phyloP scores from a whole-genome alignment of 2,888 invertebrate genomes.

The Xylocampa areola region DNA sequence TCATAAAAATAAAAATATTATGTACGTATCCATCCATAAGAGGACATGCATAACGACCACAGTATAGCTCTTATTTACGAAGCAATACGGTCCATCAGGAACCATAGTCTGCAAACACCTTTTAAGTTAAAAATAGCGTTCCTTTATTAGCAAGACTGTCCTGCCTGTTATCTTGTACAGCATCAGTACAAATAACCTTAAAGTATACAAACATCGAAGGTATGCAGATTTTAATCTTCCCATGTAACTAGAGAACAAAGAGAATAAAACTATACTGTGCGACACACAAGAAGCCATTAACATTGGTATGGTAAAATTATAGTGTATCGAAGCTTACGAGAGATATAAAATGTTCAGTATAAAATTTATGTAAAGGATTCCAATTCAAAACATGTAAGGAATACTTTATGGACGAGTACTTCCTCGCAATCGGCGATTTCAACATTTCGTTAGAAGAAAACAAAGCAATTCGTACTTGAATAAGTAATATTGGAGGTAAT shows the following conservation, averaged over 20 bases:
- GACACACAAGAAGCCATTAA: constrained; percentile 47
- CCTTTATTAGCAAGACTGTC: constrained; percentile 35
- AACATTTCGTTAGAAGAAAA: constrained; percentile 65
- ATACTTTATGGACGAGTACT: constrained; percentile 58
- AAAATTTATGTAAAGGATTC: constrained; percentile 56
- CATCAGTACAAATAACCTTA: constrained; percentile 56
- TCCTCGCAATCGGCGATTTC: constrained; percentile 52
- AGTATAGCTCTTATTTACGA: constrained; percentile 30
- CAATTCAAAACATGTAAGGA: constrained; percentile 49
- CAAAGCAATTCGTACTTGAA: constrained; percentile 66
- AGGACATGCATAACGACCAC: constrained; percentile 17
- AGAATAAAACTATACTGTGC: constrained; percentile 49
- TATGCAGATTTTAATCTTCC: constrained; percentile 57
- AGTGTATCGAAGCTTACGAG: constrained; percentile 34
- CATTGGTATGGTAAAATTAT: constrained; percentile 49
- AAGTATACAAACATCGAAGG: constrained; percentile 52
- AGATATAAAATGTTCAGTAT: constrained; percentile 44
- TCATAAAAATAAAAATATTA: constrained; percentile 19
- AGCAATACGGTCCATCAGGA: constrained; percentile 23
- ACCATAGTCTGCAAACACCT: constrained; percentile 28
- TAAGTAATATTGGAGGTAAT: constrained; percentile 67
- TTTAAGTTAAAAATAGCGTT: constrained; percentile 35
- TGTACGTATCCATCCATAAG: constrained; percentile 18
- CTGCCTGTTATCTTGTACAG: constrained; percentile 45
- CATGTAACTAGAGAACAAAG: constrained; percentile 60